phyloP scores from a whole-genome alignment of 2,888 invertebrate species.

The Campoletis raptor region DNA sequence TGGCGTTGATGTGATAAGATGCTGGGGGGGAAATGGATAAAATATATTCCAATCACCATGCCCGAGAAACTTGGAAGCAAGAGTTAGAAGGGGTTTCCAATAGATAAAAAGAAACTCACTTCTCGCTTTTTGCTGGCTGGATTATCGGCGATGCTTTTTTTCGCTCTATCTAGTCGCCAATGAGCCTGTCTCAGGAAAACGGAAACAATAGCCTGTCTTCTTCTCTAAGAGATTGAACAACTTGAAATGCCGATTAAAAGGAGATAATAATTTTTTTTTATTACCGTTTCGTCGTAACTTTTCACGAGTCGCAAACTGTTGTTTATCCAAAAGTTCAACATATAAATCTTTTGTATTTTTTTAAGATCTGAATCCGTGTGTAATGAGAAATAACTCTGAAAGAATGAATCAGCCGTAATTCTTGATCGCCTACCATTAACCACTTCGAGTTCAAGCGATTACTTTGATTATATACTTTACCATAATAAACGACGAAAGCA shows the following conservation, averaged over 20 bases:
- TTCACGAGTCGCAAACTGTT: neutral
- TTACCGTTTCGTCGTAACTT: neutral
- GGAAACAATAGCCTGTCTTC: neutral
- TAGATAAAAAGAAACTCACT: constrained; percentile 66
- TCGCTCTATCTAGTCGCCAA: neutral
- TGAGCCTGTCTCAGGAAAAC: neutral
- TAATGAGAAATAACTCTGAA: neutral
- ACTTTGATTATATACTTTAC: neutral
- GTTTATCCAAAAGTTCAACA: neutral
- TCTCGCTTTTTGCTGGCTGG: constrained; percentile 22
- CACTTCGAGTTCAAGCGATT: neutral
- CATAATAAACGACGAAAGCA: neutral
- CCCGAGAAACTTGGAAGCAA: constrained; percentile 70
- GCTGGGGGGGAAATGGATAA: constrained; percentile 50
- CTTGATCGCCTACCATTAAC: neutral
- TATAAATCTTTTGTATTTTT: neutral
- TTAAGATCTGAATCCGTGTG: neutral
- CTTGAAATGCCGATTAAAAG: neutral
- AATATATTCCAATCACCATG: constrained; percentile 67
- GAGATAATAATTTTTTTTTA: neutral
- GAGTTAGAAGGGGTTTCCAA: constrained; percentile 57
- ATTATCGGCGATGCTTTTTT: constrained; percentile 55
- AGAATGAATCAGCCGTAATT: neutral
- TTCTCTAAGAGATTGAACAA: neutral
- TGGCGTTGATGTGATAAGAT: constrained; percentile 51